Evolutionary conservation across 2,113 vertebrate genomes (phyloP).

Genomic region (Scatophagus argus): DNA sequence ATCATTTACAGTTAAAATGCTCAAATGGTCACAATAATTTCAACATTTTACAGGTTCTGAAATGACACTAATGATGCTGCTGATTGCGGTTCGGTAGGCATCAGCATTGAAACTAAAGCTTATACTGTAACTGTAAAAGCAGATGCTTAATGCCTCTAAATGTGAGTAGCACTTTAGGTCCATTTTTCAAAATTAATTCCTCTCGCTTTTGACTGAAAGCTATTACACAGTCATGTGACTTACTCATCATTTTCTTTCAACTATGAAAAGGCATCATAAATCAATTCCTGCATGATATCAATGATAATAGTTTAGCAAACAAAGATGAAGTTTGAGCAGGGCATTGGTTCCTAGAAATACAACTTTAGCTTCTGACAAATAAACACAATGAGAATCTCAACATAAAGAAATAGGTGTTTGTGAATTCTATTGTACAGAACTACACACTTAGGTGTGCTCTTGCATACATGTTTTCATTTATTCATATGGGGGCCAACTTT

Average conservation of each 20-base stretch:
- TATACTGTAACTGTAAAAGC: constrained; percentile 51
- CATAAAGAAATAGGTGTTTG: neutral
- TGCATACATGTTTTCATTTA: neutral
- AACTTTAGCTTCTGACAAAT: neutral
- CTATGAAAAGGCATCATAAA: neutral
- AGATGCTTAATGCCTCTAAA: constrained; percentile 66
- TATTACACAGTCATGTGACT: neutral
- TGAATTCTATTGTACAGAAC: neutral
- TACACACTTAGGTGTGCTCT: neutral
- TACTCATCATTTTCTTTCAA: constrained; percentile 12
- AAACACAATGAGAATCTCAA: neutral
- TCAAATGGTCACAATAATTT: constrained; percentile 56
- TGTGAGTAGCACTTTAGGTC: constrained; percentile 55
- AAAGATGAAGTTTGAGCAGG: neutral
- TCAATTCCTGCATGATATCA: neutral
- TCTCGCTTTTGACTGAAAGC: neutral
- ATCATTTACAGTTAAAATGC: constrained; percentile 65
- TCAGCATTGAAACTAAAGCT: constrained; percentile 44
- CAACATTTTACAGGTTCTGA: constrained; percentile 52
- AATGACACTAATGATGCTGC: constrained; percentile 68
- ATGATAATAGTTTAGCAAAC: neutral
- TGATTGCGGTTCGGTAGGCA: constrained; percentile 51
- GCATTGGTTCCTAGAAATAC: neutral
- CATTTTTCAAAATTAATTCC: constrained; percentile 36
- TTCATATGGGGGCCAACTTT: no score